Conservation (phyloP, 2,113 vertebrate genomes). For the Noctilio leporinus region DNA sequence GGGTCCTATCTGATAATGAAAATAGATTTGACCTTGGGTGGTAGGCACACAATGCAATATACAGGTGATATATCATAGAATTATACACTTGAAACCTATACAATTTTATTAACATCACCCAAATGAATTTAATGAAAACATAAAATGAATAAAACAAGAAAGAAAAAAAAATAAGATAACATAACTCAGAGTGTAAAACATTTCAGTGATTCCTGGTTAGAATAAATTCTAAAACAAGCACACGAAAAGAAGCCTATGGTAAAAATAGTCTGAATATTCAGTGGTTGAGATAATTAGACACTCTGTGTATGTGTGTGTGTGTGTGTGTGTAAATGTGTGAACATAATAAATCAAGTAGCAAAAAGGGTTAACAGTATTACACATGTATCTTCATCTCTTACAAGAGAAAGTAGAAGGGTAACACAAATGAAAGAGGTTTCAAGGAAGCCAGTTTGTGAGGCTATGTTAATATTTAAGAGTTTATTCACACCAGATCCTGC, state of each 20-base stretch:
- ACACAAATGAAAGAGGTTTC: not conserved
- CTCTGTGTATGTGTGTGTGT: not conserved
- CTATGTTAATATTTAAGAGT: not conserved
- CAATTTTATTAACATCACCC: not conserved
- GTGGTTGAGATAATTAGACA: not conserved
- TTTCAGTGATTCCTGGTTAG: not conserved
- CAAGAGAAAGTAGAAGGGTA: not conserved
- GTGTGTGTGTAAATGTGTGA: not conserved
- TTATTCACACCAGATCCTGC: not conserved
- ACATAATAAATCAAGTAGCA: not conserved
- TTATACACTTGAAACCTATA: not conserved
- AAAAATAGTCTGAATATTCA: slow-evolving; percentile 14
- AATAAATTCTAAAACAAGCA: not conserved
- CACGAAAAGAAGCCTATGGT: not conserved
- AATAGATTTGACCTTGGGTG: not conserved
- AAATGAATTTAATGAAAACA: not conserved
- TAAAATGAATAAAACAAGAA: not conserved
- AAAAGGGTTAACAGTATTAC: not conserved
- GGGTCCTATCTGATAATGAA: not conserved
- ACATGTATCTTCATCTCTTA: not conserved
- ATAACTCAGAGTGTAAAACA: not conserved
- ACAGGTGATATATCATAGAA: not conserved
- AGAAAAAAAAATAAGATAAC: not conserved
- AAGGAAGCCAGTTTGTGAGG: slow-evolving; percentile 20
- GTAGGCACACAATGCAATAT: not conserved